Percentiles rank a stretch among this genome's conserved stretches.
Evolutionary conservation across 2,113 vertebrate species (phyloP).

Genomic region (Myrmecophaga tridactyla): DNA sequence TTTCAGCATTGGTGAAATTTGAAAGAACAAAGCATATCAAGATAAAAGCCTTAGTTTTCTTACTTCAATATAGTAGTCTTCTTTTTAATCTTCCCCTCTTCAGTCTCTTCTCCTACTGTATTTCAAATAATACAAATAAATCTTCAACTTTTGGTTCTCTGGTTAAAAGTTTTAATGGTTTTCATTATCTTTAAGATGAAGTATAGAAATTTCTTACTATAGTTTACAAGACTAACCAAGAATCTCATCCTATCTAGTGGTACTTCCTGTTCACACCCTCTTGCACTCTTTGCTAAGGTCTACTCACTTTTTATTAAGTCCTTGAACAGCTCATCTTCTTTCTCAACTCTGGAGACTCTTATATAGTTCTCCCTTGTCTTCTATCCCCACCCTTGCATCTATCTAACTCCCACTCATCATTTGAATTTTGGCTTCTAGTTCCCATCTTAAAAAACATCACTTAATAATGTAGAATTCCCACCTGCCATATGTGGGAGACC

Average conservation of each 20-base stretch:
- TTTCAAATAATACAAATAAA: too few species aligned
- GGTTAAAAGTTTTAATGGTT: not conserved
- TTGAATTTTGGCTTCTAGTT: not conserved
- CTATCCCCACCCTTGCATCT: not conserved
- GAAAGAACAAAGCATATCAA: not conserved
- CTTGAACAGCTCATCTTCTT: not conserved
- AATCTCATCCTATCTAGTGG: not conserved
- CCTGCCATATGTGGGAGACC: too few species aligned
- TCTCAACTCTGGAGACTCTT: not conserved
- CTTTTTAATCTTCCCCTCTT: not conserved
- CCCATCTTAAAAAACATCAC: not conserved
- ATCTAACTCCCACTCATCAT: not conserved
- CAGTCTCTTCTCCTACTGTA: not conserved
- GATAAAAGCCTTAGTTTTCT: not conserved
- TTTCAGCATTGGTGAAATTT: not conserved
- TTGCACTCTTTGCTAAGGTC: not conserved
- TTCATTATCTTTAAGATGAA: not conserved
- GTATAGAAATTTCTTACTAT: not conserved
- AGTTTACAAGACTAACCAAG: not conserved
- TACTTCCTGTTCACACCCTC: not conserved
- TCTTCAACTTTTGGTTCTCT: not conserved
- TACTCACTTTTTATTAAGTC: not conserved
- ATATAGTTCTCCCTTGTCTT: not conserved
- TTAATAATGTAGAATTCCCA: too few species aligned
- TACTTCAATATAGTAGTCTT: not conserved